Evolutionary conservation across 2,888 invertebrate species (phyloP).

Genomic region (Strigamia crassipes): DNA sequence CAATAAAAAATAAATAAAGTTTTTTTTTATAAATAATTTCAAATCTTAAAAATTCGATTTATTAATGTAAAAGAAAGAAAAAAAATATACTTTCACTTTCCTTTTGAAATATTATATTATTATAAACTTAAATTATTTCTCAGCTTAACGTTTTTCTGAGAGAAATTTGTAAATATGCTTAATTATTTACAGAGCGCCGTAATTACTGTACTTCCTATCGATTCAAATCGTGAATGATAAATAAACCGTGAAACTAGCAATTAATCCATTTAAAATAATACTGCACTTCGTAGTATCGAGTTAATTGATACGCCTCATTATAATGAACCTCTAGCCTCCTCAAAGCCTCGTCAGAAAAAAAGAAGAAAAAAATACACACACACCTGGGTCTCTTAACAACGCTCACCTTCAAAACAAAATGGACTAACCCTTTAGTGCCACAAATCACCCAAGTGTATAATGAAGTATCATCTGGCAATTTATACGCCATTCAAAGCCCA

Average conservation of each 20-base stretch:
- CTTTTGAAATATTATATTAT: too few species aligned
- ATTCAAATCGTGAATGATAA: background rate
- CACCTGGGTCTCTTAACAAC: constrained; percentile 17
- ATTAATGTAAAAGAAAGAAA: too few species aligned
- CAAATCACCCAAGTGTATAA: constrained; percentile 37
- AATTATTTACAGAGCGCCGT: background rate
- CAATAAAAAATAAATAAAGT: too few species aligned
- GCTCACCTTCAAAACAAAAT: constrained; percentile 20
- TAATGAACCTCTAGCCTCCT: constrained; percentile 5
- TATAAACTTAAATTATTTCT: background rate
- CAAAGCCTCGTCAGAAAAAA: background rate
- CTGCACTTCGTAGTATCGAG: background rate
- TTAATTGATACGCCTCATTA: constrained; percentile 8
- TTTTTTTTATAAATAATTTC: too few species aligned
- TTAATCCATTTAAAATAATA: background rate
- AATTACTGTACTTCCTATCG: background rate
- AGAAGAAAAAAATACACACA: background rate
- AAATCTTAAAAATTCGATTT: too few species aligned
- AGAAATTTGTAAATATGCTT: background rate
- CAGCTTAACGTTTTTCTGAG: background rate
- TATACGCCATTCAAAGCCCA: constrained; percentile 34
- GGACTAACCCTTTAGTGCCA: constrained; percentile 31
- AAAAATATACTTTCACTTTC: too few species aligned
- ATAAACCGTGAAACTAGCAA: constrained; percentile 1
- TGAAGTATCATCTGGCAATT: constrained; percentile 34